A percentile compares a stretch with the other conserved stretches of the same genome.
These are phyloP conservation scores for Nezara viridula DNA, from an alignment of 2,888 invertebrate species.

Conservation along the genomic window DNA sequence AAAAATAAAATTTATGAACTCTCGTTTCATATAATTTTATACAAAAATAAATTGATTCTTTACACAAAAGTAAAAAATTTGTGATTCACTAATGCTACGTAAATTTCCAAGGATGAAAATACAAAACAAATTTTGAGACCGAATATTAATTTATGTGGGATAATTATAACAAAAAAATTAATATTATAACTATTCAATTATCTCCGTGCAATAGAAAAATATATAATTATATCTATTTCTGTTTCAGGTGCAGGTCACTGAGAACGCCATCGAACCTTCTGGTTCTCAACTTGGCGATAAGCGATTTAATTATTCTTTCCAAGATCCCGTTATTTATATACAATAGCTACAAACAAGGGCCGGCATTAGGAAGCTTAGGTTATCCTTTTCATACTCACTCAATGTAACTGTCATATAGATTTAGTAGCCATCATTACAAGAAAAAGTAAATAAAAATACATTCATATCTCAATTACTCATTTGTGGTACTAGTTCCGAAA, in stretches of 20 bases:
- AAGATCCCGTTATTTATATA: conserved; percentile 83
- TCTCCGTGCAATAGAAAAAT: too few species aligned
- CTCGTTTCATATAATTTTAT: too few species aligned
- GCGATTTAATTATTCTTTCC: conserved; percentile 80
- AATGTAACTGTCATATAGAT: not conserved
- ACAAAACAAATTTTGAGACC: too few species aligned
- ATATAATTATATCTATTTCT: not conserved
- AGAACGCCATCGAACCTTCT: conserved; percentile 82
- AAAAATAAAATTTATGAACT: too few species aligned
- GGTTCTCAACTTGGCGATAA: conserved; percentile 82
- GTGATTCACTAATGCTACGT: too few species aligned
- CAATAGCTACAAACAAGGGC: conserved; percentile 81
- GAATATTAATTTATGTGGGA: too few species aligned
- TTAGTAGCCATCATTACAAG: not conserved
- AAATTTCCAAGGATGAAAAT: too few species aligned
- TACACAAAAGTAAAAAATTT: too few species aligned
- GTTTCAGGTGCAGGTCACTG: conserved; percentile 78
- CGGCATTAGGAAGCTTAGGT: conserved; percentile 81
- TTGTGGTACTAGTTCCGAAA: too few species aligned
- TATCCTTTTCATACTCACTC: conserved; percentile 64
- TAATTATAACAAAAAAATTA: too few species aligned
- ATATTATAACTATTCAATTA: too few species aligned
- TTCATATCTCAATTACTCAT: not conserved
- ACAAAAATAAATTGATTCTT: too few species aligned
- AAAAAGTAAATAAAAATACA: not conserved